Evolutionary conservation across 1,140 invertebrate species (phyloP), one percentile per base, ranked within the genome.

Genomic region (Brachionus plicatilis): DNA sequence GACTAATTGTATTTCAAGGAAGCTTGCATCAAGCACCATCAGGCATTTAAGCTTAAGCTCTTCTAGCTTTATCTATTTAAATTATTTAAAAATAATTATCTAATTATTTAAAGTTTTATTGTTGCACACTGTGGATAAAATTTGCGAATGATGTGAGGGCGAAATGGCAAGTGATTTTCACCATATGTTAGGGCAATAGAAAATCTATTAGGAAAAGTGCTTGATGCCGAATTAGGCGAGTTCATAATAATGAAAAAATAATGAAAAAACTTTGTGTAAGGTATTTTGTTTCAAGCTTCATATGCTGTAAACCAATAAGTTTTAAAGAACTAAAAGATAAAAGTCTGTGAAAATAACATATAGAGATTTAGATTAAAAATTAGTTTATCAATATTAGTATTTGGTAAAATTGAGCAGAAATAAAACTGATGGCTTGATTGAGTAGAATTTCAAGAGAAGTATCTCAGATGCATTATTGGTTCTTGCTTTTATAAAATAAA

Each of bases 301-400:
- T 60, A 68, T 37, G 66, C 14, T 68, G 66, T 68, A 68, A 68
- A 68, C 66, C 41, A 72, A 41, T 41, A 72, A 72, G 33, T 43
- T 45, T 72, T n/a, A 72, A 72, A 72, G 68, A 72, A 72, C 33
- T 43, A 41, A 60, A 43, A 72, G 68, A 72, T 72, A 72, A 45
- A 43, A 72, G 68, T 72, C 68, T 72, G 68, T 72, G 68, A 72
- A 72, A 72, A 72, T 43, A 72, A 20, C 66, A 68, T 41, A 68
- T 11, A 72, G 53, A 72, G 68, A 72, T 72, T 72, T 43, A 72
- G 68, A 72, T 72, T 72, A 72, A 41, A 72, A 41, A 72, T 72
- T 41, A 72, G 68, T 72, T 72, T 72, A 72, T 72, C 68, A 72
- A 43, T 72, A 60, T 60, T 60, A 60, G 53, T 60, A 24, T 60